Base-by-base conservation (phyloP, 1,140 invertebrate species). In the Microplitis mediator region DNA sequence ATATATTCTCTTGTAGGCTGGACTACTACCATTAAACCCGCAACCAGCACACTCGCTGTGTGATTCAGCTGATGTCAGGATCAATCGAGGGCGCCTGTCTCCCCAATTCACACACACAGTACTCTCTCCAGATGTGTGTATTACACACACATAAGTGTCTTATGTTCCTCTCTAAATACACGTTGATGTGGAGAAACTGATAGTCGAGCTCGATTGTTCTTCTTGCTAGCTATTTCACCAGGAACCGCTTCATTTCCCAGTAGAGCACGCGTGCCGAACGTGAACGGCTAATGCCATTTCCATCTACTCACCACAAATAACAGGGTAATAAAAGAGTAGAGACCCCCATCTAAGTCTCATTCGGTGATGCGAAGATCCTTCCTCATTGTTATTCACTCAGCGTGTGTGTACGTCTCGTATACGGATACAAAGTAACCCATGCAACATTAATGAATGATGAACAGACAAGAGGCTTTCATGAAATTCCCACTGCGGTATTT, bases 331-430 rank as follows among this genome's bases (percentile, higher is more conserved):
- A 34, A 52, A 54, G 50, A 23, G 65, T 9, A 45, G 8, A 45
- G 23, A 67, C 65, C 65, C 65, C 14, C 50, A 67, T 67, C 34
- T 36, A 13, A n/a, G 31, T 34, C 36, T 60, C 56, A 65, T 52
- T 67, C 51, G 56, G 52, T 72, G 64, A 62, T 60, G 63, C 63
- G 39, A 67, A 72, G 71, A 72, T 67, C 63, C 71, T 72, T 56
- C 56, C 56, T 72, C 64, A 72, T 72, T 67, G 64, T 72, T 72
- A 72, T 72, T 72, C 71, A 31, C 14, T 67, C 58, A 16, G 34
- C 71, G 71, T 35, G 66, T n/a, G 45, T 34, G 52, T 35, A 60
- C 60, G 58, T n/a, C 13, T 56, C 31, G 14, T 52, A 58, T n/a
- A 8, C n/a, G 16, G n/a, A 36, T 69, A 69, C 32, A 31, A 11